Evolutionary conservation across 2,888 invertebrate species (phyloP).

Genomic region (Plagodis dolabraria): DNA sequence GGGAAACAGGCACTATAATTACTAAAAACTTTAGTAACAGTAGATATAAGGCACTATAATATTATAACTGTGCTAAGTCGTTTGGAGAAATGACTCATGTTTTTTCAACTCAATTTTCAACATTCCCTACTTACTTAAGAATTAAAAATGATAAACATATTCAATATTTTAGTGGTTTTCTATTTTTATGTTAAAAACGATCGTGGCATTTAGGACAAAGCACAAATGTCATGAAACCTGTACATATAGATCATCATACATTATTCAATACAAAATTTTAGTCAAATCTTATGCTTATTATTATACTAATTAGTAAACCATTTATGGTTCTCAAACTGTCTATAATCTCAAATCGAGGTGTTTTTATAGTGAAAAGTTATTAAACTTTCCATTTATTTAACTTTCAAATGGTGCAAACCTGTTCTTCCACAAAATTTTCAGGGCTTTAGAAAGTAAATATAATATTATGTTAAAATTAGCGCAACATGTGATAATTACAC

Average conservation of each 20-base stretch:
- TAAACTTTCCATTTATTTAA: too few relatives aligned
- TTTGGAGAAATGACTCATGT: too few relatives aligned
- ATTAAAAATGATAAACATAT: too few relatives aligned
- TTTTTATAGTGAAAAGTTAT: not conserved
- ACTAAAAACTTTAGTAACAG: too few relatives aligned
- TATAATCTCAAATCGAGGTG: not conserved
- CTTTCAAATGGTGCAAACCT: not conserved
- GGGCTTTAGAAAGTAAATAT: too few relatives aligned
- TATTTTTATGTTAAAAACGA: slow-evolving; percentile 1
- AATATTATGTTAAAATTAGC: too few relatives aligned
- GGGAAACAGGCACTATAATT: too few relatives aligned
- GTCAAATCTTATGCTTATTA: slow-evolving; percentile 35
- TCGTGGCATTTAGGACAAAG: slow-evolving; percentile 10
- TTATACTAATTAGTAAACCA: slow-evolving; percentile 45
- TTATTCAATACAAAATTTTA: slow-evolving; percentile 31
- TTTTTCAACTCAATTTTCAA: too few relatives aligned
- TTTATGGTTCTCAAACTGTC: slow-evolving; percentile 49
- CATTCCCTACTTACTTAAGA: too few relatives aligned
- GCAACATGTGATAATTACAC: too few relatives aligned
- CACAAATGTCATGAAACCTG: slow-evolving; percentile 9
- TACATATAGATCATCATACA: slow-evolving; percentile 28
- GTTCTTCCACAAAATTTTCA: not conserved
- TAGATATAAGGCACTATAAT: too few relatives aligned
- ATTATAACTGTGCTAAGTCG: too few relatives aligned
- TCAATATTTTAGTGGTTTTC: not conserved